Evolutionary conservation across 2,888 invertebrate genomes (phyloP).

Genomic region (Ophion ventricosus): DNA sequence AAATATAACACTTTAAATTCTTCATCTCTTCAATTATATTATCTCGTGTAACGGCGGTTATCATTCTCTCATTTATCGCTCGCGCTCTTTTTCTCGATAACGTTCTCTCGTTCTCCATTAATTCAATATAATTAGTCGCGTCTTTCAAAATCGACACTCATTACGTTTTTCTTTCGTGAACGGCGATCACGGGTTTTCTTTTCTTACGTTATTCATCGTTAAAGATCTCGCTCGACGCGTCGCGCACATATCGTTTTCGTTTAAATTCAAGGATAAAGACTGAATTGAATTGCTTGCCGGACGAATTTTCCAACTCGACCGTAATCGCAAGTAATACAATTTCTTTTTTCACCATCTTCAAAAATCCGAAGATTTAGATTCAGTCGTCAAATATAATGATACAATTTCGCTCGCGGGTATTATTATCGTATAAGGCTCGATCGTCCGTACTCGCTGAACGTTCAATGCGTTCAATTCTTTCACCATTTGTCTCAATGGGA

Average conservation of each 20-base stretch:
- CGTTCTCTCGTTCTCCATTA: constrained; percentile 59
- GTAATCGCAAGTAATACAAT: constrained; percentile 27
- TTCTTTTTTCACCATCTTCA: background rate
- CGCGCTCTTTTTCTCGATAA: constrained; percentile 61
- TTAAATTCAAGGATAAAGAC: constrained; percentile 43
- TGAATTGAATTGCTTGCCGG: constrained; percentile 14
- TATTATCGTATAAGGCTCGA: constrained; percentile 56
- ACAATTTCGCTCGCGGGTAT: constrained; percentile 37
- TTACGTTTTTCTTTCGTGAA: constrained; percentile 41
- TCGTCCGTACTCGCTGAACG: constrained; percentile 46
- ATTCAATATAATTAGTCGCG: constrained; percentile 71
- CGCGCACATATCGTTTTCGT: constrained; percentile 56
- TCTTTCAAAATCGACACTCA: constrained; percentile 51
- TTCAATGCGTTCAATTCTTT: constrained; percentile 41
- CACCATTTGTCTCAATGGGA: constrained; percentile 42
- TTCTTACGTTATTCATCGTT: constrained; percentile 8
- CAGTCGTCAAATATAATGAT: constrained; percentile 38
- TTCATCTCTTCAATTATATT: constrained; percentile 77
- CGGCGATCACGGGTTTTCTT: constrained; percentile 37
- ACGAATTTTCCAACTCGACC: constrained; percentile 6
- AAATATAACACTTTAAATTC: constrained; percentile 82
- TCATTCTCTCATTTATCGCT: constrained; percentile 61
- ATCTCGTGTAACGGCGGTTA: constrained; percentile 77
- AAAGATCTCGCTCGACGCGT: constrained; percentile 11
- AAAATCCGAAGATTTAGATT: constrained; percentile 10